Percentiles rank a stretch among this genome's conserved stretches.
Conservation (phyloP, 2,797 vertebrate genomes). For the Lutjanus argentimaculatus region DNA sequence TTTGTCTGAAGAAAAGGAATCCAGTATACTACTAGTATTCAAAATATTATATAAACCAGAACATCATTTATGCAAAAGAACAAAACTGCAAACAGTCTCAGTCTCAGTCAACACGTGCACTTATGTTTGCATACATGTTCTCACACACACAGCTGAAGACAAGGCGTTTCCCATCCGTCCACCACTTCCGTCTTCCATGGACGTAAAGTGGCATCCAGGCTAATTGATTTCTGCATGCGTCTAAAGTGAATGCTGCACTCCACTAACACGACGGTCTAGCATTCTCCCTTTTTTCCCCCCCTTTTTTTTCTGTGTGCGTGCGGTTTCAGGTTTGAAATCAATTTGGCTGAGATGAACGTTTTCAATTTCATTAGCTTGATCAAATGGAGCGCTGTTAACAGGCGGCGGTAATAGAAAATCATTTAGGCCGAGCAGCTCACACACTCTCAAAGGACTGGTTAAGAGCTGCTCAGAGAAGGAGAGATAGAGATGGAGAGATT, state of each 20-base stretch:
- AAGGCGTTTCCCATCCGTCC: background rate
- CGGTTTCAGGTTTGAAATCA: slow-evolving; percentile 84
- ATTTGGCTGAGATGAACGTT: slow-evolving; percentile 87
- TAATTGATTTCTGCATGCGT: slow-evolving; percentile 69
- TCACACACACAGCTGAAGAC: slow-evolving; percentile 33
- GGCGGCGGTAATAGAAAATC: slow-evolving; percentile 84
- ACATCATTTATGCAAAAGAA: slow-evolving; percentile 4
- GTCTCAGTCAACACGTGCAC: slow-evolving; percentile 11
- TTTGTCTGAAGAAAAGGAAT: slow-evolving; percentile 9
- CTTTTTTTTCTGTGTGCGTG: background rate
- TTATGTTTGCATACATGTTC: background rate
- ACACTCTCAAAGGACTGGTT: slow-evolving; percentile 75
- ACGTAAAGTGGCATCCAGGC: slow-evolving; percentile 48
- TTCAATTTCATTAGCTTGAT: slow-evolving; percentile 87
- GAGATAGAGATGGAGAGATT: slow-evolving; percentile 42
- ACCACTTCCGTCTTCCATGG: slow-evolving; percentile 26
- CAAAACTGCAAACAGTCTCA: slow-evolving; percentile 6
- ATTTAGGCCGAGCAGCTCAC: slow-evolving; percentile 77
- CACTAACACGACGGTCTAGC: slow-evolving; percentile 47
- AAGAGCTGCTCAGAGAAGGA: slow-evolving; percentile 68
- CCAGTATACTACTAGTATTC: background rate
- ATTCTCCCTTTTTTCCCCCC: slow-evolving; percentile 33
- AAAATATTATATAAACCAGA: slow-evolving; percentile 7
- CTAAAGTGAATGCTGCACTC: slow-evolving; percentile 62
- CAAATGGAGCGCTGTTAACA: slow-evolving; percentile 85